Evolutionary conservation across 2,888 invertebrate species (phyloP).

Genomic region (Ashinkailepas kermadecensis): DNA sequence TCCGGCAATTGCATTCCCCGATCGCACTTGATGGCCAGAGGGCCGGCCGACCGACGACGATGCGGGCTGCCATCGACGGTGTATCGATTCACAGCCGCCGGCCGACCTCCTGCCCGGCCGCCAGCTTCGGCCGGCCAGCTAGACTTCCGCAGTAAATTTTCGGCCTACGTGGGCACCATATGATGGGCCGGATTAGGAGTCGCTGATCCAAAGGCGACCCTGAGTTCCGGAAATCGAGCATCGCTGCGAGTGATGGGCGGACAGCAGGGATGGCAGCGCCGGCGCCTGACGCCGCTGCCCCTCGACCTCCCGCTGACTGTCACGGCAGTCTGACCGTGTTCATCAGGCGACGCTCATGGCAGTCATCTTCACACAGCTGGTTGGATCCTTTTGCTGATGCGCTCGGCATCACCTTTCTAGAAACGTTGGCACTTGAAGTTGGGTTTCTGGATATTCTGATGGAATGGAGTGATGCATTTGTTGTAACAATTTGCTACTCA

Average conservation of each 20-base stretch:
- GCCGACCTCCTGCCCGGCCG: neutral
- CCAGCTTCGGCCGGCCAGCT: neutral
- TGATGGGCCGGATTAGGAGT: neutral
- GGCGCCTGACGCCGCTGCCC: too few species aligned
- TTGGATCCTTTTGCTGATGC: too few species aligned
- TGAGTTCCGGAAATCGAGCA: neutral
- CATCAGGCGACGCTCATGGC: too few species aligned
- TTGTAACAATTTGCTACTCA: too few species aligned
- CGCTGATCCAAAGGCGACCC: neutral
- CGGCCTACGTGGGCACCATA: slow-evolving; percentile 13
- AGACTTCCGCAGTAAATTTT: slow-evolving; percentile 17
- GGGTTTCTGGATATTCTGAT: too few species aligned
- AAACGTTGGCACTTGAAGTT: too few species aligned
- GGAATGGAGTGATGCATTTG: too few species aligned
- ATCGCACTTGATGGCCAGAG: neutral
- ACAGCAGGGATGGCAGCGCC: too few species aligned
- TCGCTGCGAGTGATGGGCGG: neutral
- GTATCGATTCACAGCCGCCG: neutral
- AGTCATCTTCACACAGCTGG: too few species aligned
- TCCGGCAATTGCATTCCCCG: slow-evolving; percentile 10
- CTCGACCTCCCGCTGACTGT: too few species aligned
- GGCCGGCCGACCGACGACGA: neutral
- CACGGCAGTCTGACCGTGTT: too few species aligned
- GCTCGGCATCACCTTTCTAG: too few species aligned
- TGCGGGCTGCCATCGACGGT: neutral